Evolutionary conservation across 2,797 vertebrate genomes (phyloP).

Genomic region (Myiotriccus ornatus): DNA sequence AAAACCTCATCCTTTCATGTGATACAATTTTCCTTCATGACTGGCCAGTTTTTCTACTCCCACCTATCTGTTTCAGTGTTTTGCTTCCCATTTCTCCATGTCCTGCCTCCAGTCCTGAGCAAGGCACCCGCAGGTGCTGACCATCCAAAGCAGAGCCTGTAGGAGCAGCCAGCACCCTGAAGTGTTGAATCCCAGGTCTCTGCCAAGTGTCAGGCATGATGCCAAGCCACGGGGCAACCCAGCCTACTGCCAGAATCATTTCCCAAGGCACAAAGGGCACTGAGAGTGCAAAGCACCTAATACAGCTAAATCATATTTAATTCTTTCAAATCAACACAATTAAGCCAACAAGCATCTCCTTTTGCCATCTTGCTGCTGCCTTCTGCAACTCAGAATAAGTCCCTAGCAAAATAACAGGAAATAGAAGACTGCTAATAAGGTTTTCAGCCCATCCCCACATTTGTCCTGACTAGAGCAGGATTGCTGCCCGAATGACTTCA

Average conservation of each 20-base stretch:
- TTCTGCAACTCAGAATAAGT: background rate
- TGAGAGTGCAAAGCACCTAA: background rate
- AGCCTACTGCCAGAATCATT: background rate
- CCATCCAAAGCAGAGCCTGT: accelerated
- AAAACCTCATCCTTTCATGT: background rate
- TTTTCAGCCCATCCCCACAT: background rate
- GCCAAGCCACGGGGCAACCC: background rate
- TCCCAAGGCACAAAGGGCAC: background rate
- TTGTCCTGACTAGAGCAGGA: background rate
- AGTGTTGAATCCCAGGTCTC: background rate
- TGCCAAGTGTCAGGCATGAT: background rate
- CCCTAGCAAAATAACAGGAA: background rate
- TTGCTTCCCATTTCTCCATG: background rate
- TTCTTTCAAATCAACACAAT: background rate
- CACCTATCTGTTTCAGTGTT: background rate
- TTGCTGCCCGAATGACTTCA: background rate
- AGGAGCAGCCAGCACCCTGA: background rate
- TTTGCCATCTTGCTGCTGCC: background rate
- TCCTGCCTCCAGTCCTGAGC: background rate
- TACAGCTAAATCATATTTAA: background rate
- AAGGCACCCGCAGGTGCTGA: background rate
- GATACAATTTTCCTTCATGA: background rate
- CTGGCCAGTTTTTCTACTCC: background rate
- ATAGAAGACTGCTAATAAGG: background rate
- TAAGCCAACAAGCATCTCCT: background rate